A percentile compares a stretch with the other conserved stretches of the same genome.
phyloP scores from a whole-genome alignment of 2,113 vertebrate genomes.

The Gopherus flavomarginatus region DNA sequence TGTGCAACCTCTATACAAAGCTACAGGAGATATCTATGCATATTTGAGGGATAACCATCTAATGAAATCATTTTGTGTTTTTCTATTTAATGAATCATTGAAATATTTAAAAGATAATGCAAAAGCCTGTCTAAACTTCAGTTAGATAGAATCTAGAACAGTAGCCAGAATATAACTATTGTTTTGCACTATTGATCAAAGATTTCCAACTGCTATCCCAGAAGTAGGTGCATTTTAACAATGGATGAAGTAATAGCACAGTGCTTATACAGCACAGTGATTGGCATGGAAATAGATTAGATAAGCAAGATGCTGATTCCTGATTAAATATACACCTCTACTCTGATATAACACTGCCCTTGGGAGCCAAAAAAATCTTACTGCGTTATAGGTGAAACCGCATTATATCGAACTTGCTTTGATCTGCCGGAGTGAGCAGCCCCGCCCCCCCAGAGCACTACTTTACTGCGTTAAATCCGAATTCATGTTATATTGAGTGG shows the following conservation, averaged over 20 bases:
- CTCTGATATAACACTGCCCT: too few relatives aligned
- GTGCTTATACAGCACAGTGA: not conserved
- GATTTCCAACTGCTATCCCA: too few relatives aligned
- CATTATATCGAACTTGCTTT: too few relatives aligned
- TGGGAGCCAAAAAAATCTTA: too few relatives aligned
- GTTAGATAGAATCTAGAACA: not conserved
- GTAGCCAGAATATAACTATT: not conserved
- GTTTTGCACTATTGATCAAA: too few relatives aligned
- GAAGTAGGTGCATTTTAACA: too few relatives aligned
- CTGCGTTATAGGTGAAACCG: too few relatives aligned
- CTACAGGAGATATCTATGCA: fast-evolving
- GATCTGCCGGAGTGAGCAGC: too few relatives aligned
- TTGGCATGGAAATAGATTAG: not conserved
- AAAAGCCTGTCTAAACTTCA: not conserved
- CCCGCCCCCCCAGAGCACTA: too few relatives aligned
- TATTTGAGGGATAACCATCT: not conserved
- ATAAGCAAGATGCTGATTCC: not conserved
- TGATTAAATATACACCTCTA: not conserved
- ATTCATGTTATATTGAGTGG: too few relatives aligned
- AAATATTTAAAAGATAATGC: not conserved
- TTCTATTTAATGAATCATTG: not conserved
- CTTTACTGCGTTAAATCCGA: too few relatives aligned
- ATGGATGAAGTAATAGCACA: not conserved
- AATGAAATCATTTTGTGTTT: not conserved
- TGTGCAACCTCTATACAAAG: not conserved